These are phyloP conservation scores for Allophyes oxyacanthae DNA, from an alignment of 2,888 invertebrate species.

Conservation along the genomic window DNA sequence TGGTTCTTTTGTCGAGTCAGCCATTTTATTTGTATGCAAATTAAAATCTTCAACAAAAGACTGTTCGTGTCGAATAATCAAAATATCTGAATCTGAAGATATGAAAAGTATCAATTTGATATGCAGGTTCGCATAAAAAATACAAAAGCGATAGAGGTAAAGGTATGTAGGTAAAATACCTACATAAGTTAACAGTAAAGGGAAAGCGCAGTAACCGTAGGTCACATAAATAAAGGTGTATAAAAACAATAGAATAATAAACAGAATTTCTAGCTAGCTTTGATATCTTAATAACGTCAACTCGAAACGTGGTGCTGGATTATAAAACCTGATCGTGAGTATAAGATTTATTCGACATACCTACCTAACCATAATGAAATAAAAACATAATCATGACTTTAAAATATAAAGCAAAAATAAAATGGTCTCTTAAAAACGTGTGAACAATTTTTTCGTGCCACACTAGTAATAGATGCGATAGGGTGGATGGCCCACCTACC, in stretches of 20 bases:
- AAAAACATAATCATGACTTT: neutral
- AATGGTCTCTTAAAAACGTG: slow-evolving; percentile 44
- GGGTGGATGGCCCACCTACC: slow-evolving; percentile 46
- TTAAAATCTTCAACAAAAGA: slow-evolving; percentile 73
- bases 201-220: slow-evolving; percentile 12
- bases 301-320: no score
- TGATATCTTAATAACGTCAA: no score
- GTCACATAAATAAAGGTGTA: slow-evolving; percentile 18
- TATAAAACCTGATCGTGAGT: no score
- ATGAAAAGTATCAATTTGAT: slow-evolving; percentile 59
- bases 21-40: slow-evolving; percentile 87
- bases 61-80: slow-evolving; percentile 67
- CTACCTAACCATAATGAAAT: neutral
- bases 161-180: slow-evolving; percentile 33
- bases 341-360: neutral
- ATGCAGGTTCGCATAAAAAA: slow-evolving; percentile 55
- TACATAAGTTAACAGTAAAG: slow-evolving; percentile 25
- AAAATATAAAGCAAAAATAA: neutral
- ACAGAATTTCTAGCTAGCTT: slow-evolving; percentile 3
- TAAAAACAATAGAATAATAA: slow-evolving; percentile 28
- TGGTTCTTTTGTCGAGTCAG: slow-evolving; percentile 84
- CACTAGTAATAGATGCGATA: slow-evolving; percentile 44
- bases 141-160: slow-evolving; percentile 28
- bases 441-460: slow-evolving; percentile 35
- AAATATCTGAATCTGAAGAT: slow-evolving; percentile 63